Evolutionary conservation across 1,140 invertebrate genomes (phyloP), one percentile per base, ranked within the genome.

Genomic region (Saxidomus purpurata): DNA sequence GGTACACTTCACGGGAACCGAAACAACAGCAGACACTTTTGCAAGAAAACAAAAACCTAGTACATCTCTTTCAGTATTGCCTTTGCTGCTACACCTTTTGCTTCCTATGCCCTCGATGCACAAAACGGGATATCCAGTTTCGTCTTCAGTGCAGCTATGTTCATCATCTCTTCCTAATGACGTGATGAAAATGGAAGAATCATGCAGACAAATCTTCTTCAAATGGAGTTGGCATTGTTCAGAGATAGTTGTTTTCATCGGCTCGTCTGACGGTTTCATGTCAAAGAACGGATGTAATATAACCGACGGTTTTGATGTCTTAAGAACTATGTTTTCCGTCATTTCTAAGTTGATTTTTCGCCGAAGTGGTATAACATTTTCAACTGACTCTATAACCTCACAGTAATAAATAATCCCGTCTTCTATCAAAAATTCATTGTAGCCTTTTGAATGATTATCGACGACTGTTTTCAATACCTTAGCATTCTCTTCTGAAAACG

Each of bases 381-480:
- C n/a, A 19, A 28, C 59, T 8, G n/a, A 2, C 2, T 43, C 74
- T 3, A 77, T 15, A 47, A 77, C 38, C 38, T 49, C 74, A 49
- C 74, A 40, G 11, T 11, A 15, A 25, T 25, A 77, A 2, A 77
- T 15, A 1, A 25, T 77, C 15, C 74, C 74, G 6, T 38, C 1
- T 8, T 49, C 25, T 17, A 77, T 77, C 74, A 77, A 8, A 49
- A 28, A 77, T 34, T 77, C 74, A 49, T 47, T 77, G 38, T 22
- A n/a, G 1, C n/a, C 15, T 9, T 4, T 25, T 47, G 38, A 6
- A 40, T 34, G 1, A 3, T 43, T 49, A 11, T 49, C 25, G 1
- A 77, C 1, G 17, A 77, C 11, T 31, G 11, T 49, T 52, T 25
- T 31, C 40, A 77, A 31, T 15, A 15, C 25, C 0, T 9, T 25